phyloP scores from a whole-genome alignment of 92 coral and sea anemone species.

The Zoanthus gigantus region DNA sequence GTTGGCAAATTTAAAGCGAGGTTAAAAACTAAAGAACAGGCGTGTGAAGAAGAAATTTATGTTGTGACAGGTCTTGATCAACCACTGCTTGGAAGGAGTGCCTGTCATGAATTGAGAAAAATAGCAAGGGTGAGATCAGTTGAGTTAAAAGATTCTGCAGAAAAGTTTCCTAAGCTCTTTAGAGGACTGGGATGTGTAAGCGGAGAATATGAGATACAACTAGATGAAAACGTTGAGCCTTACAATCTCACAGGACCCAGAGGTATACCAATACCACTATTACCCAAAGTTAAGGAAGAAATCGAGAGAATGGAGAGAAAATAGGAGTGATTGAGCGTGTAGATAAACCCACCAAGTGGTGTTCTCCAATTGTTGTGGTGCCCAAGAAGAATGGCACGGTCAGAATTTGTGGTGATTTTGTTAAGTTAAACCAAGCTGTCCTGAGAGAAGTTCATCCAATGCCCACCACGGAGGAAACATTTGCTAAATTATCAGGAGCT shows the following conservation, averaged over 20 bases:
- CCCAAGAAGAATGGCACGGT: slow-evolving; percentile 48
- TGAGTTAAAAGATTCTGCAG: slow-evolving; percentile 44
- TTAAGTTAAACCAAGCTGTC: slow-evolving; percentile 57
- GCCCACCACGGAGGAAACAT: slow-evolving; percentile 59
- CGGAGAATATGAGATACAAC: neutral
- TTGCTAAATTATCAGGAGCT: slow-evolving; percentile 62
- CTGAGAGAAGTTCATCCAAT: neutral
- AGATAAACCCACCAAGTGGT: slow-evolving; percentile 39
- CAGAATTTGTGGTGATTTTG: slow-evolving; percentile 66
- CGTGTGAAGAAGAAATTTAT: slow-evolving; percentile 39
- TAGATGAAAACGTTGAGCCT: neutral
- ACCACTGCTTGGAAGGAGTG: slow-evolving; percentile 38
- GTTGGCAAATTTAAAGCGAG: slow-evolving; percentile 38
- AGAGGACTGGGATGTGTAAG: neutral
- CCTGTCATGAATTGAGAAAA: neutral
- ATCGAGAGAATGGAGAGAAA: slow-evolving; percentile 18
- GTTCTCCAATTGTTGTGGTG: slow-evolving; percentile 11
- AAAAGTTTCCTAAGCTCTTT: neutral
- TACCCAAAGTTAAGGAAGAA: neutral
- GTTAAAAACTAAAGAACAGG: slow-evolving; percentile 19
- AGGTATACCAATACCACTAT: neutral
- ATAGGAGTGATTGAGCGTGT: slow-evolving; percentile 32
- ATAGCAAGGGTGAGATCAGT: neutral
- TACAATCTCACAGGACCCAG: neutral
- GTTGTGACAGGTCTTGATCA: slow-evolving; percentile 42